Percentiles rank a stretch among this genome's conserved stretches.
Conservation (phyloP, 2,797 vertebrate species). For the Sebastes miniatus region DNA sequence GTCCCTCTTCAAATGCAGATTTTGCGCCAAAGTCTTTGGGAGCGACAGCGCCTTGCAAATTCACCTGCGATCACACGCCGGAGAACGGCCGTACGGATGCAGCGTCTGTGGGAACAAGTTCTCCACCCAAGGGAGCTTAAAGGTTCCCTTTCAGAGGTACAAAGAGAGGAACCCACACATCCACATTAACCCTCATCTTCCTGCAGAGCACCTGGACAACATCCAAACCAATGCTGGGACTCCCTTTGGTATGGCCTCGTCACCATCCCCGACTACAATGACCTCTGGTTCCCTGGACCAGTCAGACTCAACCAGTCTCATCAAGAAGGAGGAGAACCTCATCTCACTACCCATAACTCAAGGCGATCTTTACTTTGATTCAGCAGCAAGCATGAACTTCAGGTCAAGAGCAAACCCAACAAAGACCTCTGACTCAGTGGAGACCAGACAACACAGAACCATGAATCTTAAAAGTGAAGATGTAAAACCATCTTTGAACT, state of each 20-base stretch:
- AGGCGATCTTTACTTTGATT: constrained; percentile 76
- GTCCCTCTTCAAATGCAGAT: constrained; percentile 88
- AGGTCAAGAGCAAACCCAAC: constrained; percentile 71
- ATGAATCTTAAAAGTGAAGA: constrained; percentile 76
- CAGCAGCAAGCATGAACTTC: constrained; percentile 74
- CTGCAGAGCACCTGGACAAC: constrained; percentile 83
- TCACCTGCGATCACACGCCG: constrained; percentile 88
- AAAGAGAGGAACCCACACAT: constrained; percentile 88
- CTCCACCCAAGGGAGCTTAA: constrained; percentile 89
- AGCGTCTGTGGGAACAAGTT: constrained; percentile 84
- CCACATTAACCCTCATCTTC: constrained; percentile 87
- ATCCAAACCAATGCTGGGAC: constrained; percentile 86
- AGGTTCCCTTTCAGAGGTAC: constrained; percentile 89
- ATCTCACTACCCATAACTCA: constrained; percentile 81
- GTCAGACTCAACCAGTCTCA: constrained; percentile 81
- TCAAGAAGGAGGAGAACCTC: constrained; percentile 85
- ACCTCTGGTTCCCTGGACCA: constrained; percentile 84
- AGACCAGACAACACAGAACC: constrained; percentile 70
- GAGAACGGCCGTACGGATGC: constrained; percentile 85
- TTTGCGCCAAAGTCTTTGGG: constrained; percentile 89
- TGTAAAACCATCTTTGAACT: constrained; percentile 39
- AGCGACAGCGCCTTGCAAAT: constrained; percentile 92
- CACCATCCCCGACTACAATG: constrained; percentile 81
- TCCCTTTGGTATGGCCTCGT: constrained; percentile 81
- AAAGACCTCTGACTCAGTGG: constrained; percentile 75